phyloP scores from a whole-genome alignment of 2,113 vertebrate species.

The Xyliphius kryptos region DNA sequence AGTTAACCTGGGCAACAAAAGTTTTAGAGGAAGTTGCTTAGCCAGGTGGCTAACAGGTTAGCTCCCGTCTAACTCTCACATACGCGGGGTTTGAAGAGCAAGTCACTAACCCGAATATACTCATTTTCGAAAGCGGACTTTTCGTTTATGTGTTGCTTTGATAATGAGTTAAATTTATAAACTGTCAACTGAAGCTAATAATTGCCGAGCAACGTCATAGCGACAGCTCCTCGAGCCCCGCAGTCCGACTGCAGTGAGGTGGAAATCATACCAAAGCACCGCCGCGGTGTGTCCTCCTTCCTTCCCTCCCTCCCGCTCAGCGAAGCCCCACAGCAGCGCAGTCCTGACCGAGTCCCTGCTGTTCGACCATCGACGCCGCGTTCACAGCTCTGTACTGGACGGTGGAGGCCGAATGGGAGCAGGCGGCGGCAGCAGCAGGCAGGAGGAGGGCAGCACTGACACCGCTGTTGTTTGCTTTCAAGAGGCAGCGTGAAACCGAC shows the following conservation, averaged over 20 bases:
- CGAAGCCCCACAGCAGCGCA: too few relatives aligned
- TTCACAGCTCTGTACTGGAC: neutral
- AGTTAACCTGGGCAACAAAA: slow-evolving; percentile 11
- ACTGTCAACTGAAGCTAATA: neutral
- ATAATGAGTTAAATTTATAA: too few relatives aligned
- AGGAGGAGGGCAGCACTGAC: slow-evolving; percentile 33
- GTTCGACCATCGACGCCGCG: neutral
- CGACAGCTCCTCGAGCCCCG: slow-evolving; percentile 3
- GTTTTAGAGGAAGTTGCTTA: slow-evolving; percentile 13
- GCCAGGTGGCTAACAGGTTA: slow-evolving; percentile 18
- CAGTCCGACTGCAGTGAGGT: slow-evolving; percentile 9
- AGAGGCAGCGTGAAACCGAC: slow-evolving; percentile 18
- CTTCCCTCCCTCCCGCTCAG: too few relatives aligned
- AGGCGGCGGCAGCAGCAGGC: neutral
- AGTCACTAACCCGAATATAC: neutral
- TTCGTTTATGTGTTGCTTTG: too few relatives aligned
- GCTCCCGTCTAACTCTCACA: slow-evolving; percentile 2
- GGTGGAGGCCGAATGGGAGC: slow-evolving; percentile 3
- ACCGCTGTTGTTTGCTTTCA: slow-evolving; percentile 33
- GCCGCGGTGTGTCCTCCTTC: too few relatives aligned
- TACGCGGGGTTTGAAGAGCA: slow-evolving; percentile 5
- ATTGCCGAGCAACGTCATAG: neutral
- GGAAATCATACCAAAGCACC: slow-evolving; percentile 13
- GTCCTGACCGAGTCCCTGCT: neutral
- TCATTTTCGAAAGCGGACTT: too few relatives aligned